Evolutionary conservation across 2,797 vertebrate genomes (phyloP).

Genomic region (Meda fulgida): DNA sequence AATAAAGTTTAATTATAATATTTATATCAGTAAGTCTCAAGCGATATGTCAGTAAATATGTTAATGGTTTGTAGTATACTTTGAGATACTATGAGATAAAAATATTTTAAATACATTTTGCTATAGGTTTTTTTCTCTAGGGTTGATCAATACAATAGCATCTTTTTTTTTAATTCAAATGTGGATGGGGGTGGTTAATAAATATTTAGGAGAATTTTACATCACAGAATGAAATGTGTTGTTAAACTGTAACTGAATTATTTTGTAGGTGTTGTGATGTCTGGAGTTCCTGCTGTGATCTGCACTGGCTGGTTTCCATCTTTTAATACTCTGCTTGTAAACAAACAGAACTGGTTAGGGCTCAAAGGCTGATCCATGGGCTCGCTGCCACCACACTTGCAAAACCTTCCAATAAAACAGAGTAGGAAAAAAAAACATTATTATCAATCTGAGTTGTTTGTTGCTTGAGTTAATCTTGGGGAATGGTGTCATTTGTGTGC

Average conservation of each 20-base stretch:
- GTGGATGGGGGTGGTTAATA: not conserved
- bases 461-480: not conserved
- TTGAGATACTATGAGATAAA: too few species aligned
- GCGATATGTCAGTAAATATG: too few species aligned
- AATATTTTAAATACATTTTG: too few species aligned
- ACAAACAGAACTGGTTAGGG: slow-evolving; percentile 15
- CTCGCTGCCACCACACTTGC: slow-evolving; percentile 33
- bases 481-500: not conserved
- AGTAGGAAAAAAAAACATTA: not conserved
- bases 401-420: slow-evolving; percentile 35
- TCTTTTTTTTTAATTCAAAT: not conserved
- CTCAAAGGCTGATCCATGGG: not conserved
- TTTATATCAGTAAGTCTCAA: too few species aligned
- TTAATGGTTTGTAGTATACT: too few species aligned
- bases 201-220: not conserved
- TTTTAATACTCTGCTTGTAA: not conserved
- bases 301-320: not conserved
- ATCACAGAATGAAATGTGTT: not conserved
- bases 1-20: too few species aligned
- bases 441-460: not conserved
- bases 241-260: not conserved
- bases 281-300: too few species aligned
- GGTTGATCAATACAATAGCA: not conserved
- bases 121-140: too few species aligned
- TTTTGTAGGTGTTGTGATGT: not conserved